Conservation (phyloP, 2,113 vertebrate species). For the Centrocercus urophasianus region DNA sequence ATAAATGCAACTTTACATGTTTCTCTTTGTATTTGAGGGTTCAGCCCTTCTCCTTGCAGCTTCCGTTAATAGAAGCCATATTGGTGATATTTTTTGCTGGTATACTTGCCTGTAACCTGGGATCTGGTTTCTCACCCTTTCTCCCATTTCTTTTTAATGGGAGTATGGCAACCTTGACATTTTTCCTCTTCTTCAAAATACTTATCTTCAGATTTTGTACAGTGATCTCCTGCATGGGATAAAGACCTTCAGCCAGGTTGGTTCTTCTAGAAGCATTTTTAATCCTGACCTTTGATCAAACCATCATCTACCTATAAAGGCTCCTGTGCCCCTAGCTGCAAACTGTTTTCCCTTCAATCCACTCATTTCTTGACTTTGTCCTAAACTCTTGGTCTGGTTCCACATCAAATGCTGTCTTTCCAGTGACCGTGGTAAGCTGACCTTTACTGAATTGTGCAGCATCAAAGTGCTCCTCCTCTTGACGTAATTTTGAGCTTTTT, state of each 20-base stretch:
- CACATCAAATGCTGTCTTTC: fast-evolving
- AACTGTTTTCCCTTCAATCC: background rate
- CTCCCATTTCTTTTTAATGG: fast-evolving
- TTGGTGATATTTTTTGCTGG: background rate
- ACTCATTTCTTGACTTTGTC: background rate
- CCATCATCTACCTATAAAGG: background rate
- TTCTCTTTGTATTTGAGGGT: background rate
- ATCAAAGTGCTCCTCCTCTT: background rate
- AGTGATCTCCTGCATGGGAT: background rate
- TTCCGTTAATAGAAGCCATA: background rate
- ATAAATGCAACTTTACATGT: background rate
- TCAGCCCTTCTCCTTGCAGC: background rate
- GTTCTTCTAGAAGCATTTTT: background rate
- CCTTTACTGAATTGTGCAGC: fast-evolving
- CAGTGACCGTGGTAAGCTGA: background rate
- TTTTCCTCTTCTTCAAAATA: background rate
- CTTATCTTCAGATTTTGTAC: background rate
- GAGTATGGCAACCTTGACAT: background rate
- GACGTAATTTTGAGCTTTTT: background rate
- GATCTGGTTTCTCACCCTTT: background rate
- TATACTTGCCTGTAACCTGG: background rate
- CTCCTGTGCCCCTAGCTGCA: background rate
- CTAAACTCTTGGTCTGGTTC: background rate
- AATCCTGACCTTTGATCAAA: background rate
- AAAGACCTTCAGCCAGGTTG: background rate